phyloP scores from a whole-genome alignment of 2,888 invertebrate genomes.

The Smittia aterrima region DNA sequence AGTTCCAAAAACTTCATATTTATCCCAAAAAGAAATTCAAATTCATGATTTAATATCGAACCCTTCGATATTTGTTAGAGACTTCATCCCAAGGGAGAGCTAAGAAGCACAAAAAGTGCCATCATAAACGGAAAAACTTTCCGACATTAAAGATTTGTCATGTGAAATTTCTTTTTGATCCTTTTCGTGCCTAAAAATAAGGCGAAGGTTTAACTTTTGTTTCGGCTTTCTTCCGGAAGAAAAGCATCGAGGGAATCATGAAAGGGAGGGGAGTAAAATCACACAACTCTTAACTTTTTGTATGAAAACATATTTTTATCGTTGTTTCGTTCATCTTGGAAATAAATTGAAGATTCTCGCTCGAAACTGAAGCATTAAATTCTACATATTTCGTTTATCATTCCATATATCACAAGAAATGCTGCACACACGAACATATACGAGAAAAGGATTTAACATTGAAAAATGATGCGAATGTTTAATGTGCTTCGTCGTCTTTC shows the following conservation, averaged over 20 bases:
- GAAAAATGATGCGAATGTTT: slow-evolving; percentile 39
- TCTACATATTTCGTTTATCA: slow-evolving; percentile 30
- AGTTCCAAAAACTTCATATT: too few relatives aligned
- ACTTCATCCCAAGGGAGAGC: neutral
- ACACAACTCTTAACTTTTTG: neutral
- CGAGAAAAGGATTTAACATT: slow-evolving; percentile 35
- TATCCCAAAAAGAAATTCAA: neutral
- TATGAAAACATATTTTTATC: slow-evolving; percentile 21
- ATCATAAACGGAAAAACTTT: neutral
- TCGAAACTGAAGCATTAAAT: neutral
- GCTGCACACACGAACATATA: neutral
- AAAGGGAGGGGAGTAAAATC: neutral
- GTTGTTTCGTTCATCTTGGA: slow-evolving; percentile 5
- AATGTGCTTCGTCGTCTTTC: neutral
- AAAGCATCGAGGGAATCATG: too few relatives aligned
- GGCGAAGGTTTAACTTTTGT: slow-evolving; percentile 18
- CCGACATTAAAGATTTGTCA: slow-evolving; percentile 14
- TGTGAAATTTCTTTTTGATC: slow-evolving; percentile 10
- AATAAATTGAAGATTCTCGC: slow-evolving; percentile 27
- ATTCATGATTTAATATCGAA: neutral
- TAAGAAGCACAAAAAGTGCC: neutral
- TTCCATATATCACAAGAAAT: slow-evolving; percentile 17
- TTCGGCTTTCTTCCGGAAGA: neutral
- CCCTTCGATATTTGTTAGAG: neutral
- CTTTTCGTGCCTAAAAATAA: slow-evolving; percentile 14